These are phyloP conservation scores for Picathartes gymnocephalus DNA, from an alignment of 2,113 vertebrate species.

Conservation along the genomic window DNA sequence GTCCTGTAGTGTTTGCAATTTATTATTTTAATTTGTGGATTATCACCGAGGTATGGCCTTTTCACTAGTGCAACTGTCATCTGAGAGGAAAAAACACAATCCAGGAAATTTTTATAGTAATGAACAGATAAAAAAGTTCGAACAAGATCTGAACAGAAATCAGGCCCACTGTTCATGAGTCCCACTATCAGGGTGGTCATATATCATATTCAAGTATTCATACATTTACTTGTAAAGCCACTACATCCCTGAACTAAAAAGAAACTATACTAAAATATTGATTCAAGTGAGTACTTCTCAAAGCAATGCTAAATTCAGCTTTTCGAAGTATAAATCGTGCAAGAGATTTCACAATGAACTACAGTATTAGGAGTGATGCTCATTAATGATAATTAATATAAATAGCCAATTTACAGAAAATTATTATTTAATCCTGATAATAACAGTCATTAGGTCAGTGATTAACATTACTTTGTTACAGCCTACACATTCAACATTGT, in stretches of 20 bases:
- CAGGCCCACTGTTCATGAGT: neutral
- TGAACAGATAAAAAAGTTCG: neutral
- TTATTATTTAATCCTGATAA: neutral
- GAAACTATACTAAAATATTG: neutral
- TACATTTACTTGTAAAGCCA: neutral
- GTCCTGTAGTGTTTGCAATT: neutral
- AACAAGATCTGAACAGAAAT: neutral
- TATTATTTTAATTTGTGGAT: neutral
- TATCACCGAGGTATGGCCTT: neutral
- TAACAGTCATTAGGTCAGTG: neutral
- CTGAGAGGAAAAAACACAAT: neutral
- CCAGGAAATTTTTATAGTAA: neutral
- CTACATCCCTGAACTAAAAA: neutral
- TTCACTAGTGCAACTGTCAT: neutral
- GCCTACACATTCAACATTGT: neutral
- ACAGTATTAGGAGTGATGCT: neutral
- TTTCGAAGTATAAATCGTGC: neutral
- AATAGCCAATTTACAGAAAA: neutral
- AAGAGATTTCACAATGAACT: neutral
- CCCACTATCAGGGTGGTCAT: neutral
- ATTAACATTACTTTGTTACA: neutral
- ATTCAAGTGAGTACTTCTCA: neutral
- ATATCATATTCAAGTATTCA: neutral
- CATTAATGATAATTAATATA: slow-evolving; percentile 3
- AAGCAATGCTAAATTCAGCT: neutral